Evolutionary conservation across 1,140 invertebrate genomes (phyloP).

Genomic region (Cataglyphis hispanica): DNA sequence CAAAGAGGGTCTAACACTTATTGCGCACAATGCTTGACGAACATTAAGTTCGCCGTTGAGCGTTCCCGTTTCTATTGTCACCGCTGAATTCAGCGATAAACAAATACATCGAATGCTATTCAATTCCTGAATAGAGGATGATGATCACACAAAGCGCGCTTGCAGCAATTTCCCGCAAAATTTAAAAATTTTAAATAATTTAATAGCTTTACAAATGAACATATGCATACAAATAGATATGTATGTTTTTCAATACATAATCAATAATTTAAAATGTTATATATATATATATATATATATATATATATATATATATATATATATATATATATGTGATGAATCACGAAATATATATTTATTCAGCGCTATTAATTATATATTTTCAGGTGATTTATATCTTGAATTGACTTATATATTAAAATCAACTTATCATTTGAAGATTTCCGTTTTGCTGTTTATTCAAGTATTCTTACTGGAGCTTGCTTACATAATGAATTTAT

Average conservation of each 20-base stretch:
- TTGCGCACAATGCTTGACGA: conserved; percentile 53
- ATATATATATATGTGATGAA: background rate
- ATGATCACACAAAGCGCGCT: conserved; percentile 22
- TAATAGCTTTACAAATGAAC: too few relatives aligned
- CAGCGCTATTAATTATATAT: background rate
- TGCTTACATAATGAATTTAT: conserved; percentile 48
- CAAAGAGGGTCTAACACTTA: conserved; percentile 57
- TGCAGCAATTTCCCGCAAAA: background rate
- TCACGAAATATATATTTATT: conserved; percentile 8
- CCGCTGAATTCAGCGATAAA: conserved; percentile 23
- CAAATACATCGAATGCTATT: conserved; percentile 44
- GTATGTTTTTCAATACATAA: background rate
- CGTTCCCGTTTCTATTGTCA: conserved; percentile 20
- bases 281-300: too few relatives aligned
- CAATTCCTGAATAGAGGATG: conserved; percentile 38
- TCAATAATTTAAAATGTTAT: background rate
- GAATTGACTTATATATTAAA: background rate
- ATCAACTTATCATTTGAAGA: conserved; percentile 59
- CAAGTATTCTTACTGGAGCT: conserved; percentile 53
- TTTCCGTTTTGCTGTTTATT: conserved; percentile 56
- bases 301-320: too few relatives aligned
- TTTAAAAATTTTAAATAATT: too few relatives aligned
- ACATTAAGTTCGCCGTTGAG: conserved; percentile 47
- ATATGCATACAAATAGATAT: background rate
- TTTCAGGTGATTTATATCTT: conserved; percentile 39